Base-by-base conservation (phyloP, 2,797 vertebrate species). In the Acanthiza pusilla region DNA sequence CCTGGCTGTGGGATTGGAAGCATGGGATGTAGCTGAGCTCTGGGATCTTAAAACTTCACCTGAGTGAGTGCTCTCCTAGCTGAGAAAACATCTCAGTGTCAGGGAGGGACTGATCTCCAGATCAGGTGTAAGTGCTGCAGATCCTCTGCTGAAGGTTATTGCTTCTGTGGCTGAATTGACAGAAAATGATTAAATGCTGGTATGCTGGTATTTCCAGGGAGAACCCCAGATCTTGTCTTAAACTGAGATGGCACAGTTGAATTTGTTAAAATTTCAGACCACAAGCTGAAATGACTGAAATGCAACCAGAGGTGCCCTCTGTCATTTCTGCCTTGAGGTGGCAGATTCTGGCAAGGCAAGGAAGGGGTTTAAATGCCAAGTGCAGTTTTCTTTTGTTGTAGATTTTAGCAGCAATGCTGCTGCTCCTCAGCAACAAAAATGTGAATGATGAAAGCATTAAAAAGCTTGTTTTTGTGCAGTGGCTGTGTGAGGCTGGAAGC, bases 391-490 rank as follows among this genome's bases (percentile, higher is more conserved):
- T 17, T 65, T 47, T 74, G 11, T 20, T 58, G 51, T 57, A 78
- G 22, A 12, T 47, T 92, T 83, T 53, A 84, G 32, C 57, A 81
- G 70, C n/a, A 62, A 2, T 53, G 58, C 58, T 84, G 38, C 58
- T 93, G 65, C 13, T 48, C 36, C 36, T 62, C 40, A 38, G 29
- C 50, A 58, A 61, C 42, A 62, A 53, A 86, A 78, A 30, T 3
- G 5, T 15, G 22, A 27, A 18, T 60, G 23, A 50, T 0, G 0
- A 38, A 79, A 66, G 9, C 29, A 14, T 1, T 40, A 55, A n/a
- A 79, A 82, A 79, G 19, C 16, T 71, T 32, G 2, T 2, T 62
- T 74, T 54, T 34, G 8, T 67, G 34, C 73, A 76, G 19, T 5
- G 20, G 10, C 12, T 45, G 10, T 68, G 43, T 58, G 43, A 77